Base-by-base conservation (phyloP, 2,113 vertebrate species). In the Phylloscopus trochiloides region DNA sequence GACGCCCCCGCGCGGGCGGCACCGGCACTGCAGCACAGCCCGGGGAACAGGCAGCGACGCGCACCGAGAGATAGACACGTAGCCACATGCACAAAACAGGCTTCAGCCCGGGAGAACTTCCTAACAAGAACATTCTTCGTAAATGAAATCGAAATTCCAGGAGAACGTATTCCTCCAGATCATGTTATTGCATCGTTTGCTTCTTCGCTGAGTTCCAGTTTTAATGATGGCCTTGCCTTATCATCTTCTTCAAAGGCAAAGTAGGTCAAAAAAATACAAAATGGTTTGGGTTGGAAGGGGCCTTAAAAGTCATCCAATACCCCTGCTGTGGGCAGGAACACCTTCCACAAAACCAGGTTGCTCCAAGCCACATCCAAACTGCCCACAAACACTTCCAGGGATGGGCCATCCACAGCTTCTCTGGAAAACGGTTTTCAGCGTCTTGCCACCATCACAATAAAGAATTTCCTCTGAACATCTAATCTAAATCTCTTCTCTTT, bases 11-110 rank as follows among this genome's bases (percentile, higher is more conserved):
- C 28, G 84, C 85, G 94, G 75, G 10, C 54, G 2, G 25, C 15
- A 2, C 4, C 12, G 47, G 43, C 47, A 17, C 48, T 20, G 70
- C 65, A 4, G 77, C 10, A 2, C 4, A 1, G 86, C 22, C 9
- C 2, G 4, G 7, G 2, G 8, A 8, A 2, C 8, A 0, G 47
- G 54, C 66, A 1, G 31, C 10, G 2, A 1, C 10, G 0, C 0
- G 5, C 16, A 0, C 3, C 1, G 16, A 8, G 21, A 11, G 29
- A 32, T 0, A 4, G 25, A 14, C 1, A 4, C 4, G 12, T 4
- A 15, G 34, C 12, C 3, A 6, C 40, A 0, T 0, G 26, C 34
- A 0, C 6, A 2, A 13, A 32, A 2, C n/a, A 0, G 13, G 17
- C 16, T 24, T 29, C 18, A 10, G 17, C 11, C 7, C 29, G 2